phyloP scores from a whole-genome alignment of 2,113 vertebrate species.

The Entelurus aequoreus region DNA sequence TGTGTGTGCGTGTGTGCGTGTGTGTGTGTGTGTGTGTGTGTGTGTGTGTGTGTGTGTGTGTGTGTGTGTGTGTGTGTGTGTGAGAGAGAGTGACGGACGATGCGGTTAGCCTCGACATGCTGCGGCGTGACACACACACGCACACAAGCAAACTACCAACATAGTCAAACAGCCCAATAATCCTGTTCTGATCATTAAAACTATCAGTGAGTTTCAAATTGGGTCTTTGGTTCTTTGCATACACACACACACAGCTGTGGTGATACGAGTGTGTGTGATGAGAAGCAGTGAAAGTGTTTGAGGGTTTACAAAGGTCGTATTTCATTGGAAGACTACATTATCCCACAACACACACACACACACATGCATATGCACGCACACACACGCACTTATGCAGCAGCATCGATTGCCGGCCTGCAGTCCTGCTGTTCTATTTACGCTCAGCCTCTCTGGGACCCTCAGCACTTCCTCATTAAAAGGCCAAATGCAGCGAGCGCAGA shows the following conservation, averaged over 20 bases:
- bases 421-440: conserved; percentile 59
- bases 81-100: no score
- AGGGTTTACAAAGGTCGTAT: conserved; percentile 49
- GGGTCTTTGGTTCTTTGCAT: not conserved
- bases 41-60: no score
- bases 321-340: conserved; percentile 51
- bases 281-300: conserved; percentile 44
- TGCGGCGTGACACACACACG: not conserved
- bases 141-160: not conserved
- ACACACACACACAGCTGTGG: not conserved
- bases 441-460: conserved; percentile 58
- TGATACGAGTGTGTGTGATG: conserved; percentile 4
- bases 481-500: conserved; percentile 28
- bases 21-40: no score
- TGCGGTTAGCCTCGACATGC: not conserved
- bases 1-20: no score
- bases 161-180: not conserved
- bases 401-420: conserved; percentile 61
- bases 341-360: conserved; percentile 23
- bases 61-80: no score
- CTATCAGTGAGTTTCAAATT: no score
- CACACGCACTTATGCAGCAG: conserved; percentile 17
- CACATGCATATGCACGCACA: conserved; percentile 13
- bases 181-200: not conserved
- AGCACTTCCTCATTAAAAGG: conserved; percentile 58